Conservation (phyloP, 37 sponge, comb jelly and placozoan species). For the Spongilla lacustris region DNA sequence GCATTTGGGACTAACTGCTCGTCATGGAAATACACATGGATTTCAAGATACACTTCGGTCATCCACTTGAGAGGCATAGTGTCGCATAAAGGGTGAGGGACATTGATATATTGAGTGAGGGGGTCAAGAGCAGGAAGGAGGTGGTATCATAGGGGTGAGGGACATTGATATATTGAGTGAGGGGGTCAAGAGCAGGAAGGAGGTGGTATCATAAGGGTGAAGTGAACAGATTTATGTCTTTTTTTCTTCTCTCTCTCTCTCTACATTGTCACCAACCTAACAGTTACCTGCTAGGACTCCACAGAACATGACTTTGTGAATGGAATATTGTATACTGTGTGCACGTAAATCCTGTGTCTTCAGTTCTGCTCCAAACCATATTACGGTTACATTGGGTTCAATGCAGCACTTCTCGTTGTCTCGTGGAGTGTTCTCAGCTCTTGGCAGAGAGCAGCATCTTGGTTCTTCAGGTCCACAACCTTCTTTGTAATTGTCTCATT, state of each 20-base stretch:
- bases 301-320: neutral
- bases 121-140: neutral
- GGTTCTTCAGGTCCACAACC: constrained; percentile 34
- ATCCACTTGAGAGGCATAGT: neutral
- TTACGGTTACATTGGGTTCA: neutral
- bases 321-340: neutral
- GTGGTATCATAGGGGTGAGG: neutral
- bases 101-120: neutral
- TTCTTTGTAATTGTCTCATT: constrained; percentile 68
- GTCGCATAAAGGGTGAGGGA: neutral
- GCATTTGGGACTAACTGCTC: neutral
- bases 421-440: neutral
- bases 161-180: too few species aligned
- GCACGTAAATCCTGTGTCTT: neutral
- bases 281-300: neutral
- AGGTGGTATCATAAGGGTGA: neutral
- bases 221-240: neutral
- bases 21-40: neutral
- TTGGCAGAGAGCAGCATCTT: neutral
- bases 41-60: neutral
- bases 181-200: neutral
- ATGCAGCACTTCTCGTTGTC: neutral
- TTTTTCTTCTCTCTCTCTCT: neutral
- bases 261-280: neutral
- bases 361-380: neutral